Conservation (phyloP, 2,797 vertebrate species). For the Octomys mimax region DNA sequence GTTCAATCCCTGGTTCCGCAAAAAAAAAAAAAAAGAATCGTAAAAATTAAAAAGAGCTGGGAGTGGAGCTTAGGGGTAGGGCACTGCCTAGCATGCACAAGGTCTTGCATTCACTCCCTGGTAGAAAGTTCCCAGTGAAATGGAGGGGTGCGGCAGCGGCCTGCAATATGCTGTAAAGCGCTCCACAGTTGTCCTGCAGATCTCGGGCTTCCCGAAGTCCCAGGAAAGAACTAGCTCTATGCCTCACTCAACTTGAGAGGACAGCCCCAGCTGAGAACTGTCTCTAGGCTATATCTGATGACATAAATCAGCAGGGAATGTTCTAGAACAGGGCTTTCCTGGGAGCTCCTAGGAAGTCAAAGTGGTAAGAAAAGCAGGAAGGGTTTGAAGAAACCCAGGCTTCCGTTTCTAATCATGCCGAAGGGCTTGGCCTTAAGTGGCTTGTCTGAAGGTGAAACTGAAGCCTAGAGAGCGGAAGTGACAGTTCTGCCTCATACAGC, state of each 20-base stretch:
- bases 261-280: not conserved
- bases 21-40: no score
- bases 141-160: not conserved
- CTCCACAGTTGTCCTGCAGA: not conserved
- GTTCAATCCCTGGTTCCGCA: no score
- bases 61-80: not conserved
- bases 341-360: not conserved
- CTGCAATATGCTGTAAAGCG: not conserved
- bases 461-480: conserved; percentile 36
- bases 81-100: not conserved
- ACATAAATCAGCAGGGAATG: not conserved
- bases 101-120: not conserved
- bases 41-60: not conserved
- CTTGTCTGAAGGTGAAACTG: not conserved
- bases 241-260: not conserved
- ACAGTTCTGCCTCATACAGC: not conserved
- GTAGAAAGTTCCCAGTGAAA: not conserved
- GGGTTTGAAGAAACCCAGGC: not conserved
- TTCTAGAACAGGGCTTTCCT: not conserved
- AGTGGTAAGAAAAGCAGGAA: not conserved
- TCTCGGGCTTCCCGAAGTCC: not conserved
- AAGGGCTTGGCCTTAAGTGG: not conserved
- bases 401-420: not conserved
- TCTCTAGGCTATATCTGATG: not conserved
- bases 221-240: not conserved